These are phyloP conservation scores for Lasiurus cinereus DNA, from an alignment of 2,113 vertebrate genomes.

Conservation along the genomic window DNA sequence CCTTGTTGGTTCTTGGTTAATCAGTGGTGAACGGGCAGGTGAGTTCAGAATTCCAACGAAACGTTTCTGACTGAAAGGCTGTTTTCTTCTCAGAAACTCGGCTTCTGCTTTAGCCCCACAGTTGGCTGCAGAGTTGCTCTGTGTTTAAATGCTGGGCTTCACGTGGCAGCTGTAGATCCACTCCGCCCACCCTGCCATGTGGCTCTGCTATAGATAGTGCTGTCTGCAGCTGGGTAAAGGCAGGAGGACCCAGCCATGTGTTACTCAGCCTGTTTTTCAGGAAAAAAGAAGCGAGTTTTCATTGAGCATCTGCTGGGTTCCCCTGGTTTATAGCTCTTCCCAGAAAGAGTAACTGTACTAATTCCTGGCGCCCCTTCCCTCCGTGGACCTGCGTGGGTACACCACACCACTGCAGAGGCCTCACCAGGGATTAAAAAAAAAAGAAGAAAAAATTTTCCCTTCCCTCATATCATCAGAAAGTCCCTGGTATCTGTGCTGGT, in stretches of 20 bases:
- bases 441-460: background rate
- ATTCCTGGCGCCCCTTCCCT: background rate
- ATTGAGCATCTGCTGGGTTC: constrained; percentile 38
- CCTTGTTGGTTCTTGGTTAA: background rate
- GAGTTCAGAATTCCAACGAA: constrained; percentile 43
- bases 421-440: background rate
- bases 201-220: constrained; percentile 71
- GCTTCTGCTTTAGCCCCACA: constrained; percentile 51
- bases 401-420: background rate
- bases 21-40: constrained; percentile 36
- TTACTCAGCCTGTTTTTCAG: constrained; percentile 65
- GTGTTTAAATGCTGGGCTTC: constrained; percentile 71
- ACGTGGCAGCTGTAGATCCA: constrained; percentile 71
- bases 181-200: background rate
- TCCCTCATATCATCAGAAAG: background rate
- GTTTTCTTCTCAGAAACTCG: constrained; percentile 24
- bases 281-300: constrained; percentile 55
- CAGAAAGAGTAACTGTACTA: background rate
- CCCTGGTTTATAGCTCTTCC: background rate
- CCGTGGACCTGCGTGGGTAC: background rate
- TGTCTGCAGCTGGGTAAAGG: constrained; percentile 47
- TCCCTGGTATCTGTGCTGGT: background rate
- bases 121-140: constrained; percentile 65
- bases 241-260: constrained; percentile 33
- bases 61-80: constrained; percentile 22